Base-by-base conservation (phyloP, 1,140 invertebrate species). In the Trichonephila inaurata region DNA sequence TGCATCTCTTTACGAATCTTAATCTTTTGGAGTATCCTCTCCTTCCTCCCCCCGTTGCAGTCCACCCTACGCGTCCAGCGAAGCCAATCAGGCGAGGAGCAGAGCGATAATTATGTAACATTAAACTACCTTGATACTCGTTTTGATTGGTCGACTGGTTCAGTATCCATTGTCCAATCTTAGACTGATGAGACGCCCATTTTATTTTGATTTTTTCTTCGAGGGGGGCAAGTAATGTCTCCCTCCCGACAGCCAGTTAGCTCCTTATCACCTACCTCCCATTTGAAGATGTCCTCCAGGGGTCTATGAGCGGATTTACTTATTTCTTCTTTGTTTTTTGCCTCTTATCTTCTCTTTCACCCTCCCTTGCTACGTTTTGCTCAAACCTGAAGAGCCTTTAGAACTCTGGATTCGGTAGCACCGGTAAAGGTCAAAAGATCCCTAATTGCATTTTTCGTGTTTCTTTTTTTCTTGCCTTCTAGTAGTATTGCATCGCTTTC, bases 101-200 rank as follows among this genome's bases (percentile, higher is more conserved):
- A 62, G 61, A 19, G 19, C 92, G 86, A 93, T 93, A 93, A 93
- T 93, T 93, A 93, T 93, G 92, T 87, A 93, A 93, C 92, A 88
- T 93, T 93, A 93, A 93, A 93, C 92, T 93, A 85, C 82, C 33
- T 72, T 72, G 83, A 81, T 88, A 28, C 58, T 0, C 12, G 33
- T 19, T 83, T 66, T 82, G 92, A 93, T 93, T 93, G 92, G 92
- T 81, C 28, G 92, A 40, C 28, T 62, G 66, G 24, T n/a, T 44
- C 51, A 28, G 66, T 88, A 93, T 93, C 92, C 92, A 93, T 93
- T 93, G 92, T 93, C 92, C 92, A 93, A 93, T 93, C 92, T 93
- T 64, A n/a, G 85, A 44, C 40, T 72, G 69, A 88, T 28, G 92
- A 58, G 24, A 69, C 92, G 61, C 62, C 92, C 92, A 88, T 88